Evolutionary conservation across 1,140 invertebrate species (phyloP).

Genomic region (Magallana angulata): DNA sequence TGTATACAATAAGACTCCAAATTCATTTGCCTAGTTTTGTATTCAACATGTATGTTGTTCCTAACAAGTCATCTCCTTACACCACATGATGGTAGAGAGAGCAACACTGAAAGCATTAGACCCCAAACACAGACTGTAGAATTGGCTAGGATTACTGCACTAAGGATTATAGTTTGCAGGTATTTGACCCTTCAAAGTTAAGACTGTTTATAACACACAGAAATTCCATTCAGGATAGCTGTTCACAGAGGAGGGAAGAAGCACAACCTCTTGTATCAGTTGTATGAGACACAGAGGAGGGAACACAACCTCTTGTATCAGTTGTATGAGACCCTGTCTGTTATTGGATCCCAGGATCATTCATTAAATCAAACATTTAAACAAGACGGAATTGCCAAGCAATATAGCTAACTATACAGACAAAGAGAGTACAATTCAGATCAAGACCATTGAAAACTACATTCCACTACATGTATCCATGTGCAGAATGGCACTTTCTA

Average conservation of each 20-base stretch:
- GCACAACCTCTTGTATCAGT: not conserved
- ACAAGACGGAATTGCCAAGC: constrained; percentile 10
- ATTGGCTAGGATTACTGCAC: no score
- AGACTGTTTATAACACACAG: not conserved
- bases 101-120: no score
- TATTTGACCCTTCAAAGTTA: not conserved
- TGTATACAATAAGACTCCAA: no score
- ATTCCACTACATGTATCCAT: no score
- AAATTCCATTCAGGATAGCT: constrained; percentile 26
- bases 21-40: no score
- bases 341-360: constrained; percentile 23
- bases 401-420: not conserved
- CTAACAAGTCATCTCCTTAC: no score
- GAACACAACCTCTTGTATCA: not conserved
- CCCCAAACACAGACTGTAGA: no score
- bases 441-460: no score
- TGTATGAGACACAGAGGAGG: not conserved
- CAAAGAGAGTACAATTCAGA: no score
- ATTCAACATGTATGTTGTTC: no score
- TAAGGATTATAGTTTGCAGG: not conserved
- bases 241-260: not conserved
- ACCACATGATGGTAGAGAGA: no score
- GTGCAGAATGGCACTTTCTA: no score
- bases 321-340: not conserved
- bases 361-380: constrained; percentile 29